phyloP scores from a whole-genome alignment of 2,113 vertebrate species.

The Tricholaema leucomelas region DNA sequence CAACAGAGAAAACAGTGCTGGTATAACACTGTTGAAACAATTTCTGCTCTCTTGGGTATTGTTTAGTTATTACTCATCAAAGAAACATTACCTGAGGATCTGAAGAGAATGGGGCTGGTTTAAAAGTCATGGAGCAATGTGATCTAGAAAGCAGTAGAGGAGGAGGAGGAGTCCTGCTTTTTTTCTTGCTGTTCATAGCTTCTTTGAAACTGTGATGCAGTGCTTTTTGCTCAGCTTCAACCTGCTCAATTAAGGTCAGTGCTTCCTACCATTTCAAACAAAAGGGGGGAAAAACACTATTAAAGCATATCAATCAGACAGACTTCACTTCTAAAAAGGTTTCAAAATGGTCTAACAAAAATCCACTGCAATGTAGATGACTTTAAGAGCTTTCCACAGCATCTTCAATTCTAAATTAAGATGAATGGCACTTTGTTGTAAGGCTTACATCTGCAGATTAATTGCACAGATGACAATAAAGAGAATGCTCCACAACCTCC shows the following conservation, averaged over 20 bases:
- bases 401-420: background rate
- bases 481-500: background rate
- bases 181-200: slow-evolving; percentile 48
- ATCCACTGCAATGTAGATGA: background rate
- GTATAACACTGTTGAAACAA: background rate
- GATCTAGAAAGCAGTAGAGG: slow-evolving; percentile 86
- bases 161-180: slow-evolving; percentile 79
- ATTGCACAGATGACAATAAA: background rate
- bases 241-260: slow-evolving; percentile 82
- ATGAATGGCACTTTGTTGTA: background rate
- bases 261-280: slow-evolving; percentile 81
- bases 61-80: background rate
- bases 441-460: background rate
- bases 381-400: background rate
- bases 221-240: slow-evolving; percentile 81
- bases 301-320: background rate
- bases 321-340: background rate
- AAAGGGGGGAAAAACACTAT: background rate
- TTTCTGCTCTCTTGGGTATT: background rate
- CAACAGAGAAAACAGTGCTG: background rate
- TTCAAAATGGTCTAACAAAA: background rate
- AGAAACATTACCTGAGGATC: slow-evolving; percentile 79
- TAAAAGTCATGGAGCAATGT: slow-evolving; percentile 83
- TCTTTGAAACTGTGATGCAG: slow-evolving; percentile 69
- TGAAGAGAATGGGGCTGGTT: slow-evolving; percentile 82